These are phyloP conservation scores for Pituophis catenifer DNA, from an alignment of 2,113 vertebrate genomes.

Conservation along the genomic window DNA sequence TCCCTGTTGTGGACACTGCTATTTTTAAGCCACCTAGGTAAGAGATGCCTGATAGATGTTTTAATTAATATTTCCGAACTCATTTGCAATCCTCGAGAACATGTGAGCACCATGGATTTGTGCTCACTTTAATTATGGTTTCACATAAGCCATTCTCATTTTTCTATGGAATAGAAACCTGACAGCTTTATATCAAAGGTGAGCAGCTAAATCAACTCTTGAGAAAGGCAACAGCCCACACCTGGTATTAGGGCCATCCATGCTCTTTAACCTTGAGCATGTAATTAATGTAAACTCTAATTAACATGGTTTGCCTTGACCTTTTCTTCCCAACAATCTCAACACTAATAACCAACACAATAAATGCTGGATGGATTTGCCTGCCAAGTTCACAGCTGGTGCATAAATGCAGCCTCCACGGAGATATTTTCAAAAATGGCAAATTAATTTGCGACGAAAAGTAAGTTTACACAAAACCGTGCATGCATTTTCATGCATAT, in stretches of 20 bases:
- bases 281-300: slow-evolving; percentile 25
- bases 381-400: slow-evolving; percentile 15
- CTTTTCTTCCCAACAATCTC: slow-evolving; percentile 38
- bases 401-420: slow-evolving; percentile 26
- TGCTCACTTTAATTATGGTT: not conserved
- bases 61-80: not conserved
- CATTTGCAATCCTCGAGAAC: not conserved
- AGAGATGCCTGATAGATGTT: not conserved
- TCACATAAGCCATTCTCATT: not conserved
- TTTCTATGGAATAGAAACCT: not conserved
- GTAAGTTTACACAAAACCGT: not conserved
- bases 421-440: slow-evolving; percentile 48
- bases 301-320: slow-evolving; percentile 41
- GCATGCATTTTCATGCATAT: not conserved
- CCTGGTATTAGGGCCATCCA: not conserved
- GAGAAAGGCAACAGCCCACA: not conserved
- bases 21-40: not conserved
- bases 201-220: not conserved
- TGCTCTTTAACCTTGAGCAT: not conserved
- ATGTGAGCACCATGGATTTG: not conserved
- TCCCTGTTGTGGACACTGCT: not conserved
- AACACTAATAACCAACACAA: not conserved
- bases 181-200: not conserved
- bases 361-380: slow-evolving; percentile 15
- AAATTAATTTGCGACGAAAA: not conserved